phyloP scores from a whole-genome alignment of 1,140 invertebrate genomes.

The Camponotus pennsylvanicus region DNA sequence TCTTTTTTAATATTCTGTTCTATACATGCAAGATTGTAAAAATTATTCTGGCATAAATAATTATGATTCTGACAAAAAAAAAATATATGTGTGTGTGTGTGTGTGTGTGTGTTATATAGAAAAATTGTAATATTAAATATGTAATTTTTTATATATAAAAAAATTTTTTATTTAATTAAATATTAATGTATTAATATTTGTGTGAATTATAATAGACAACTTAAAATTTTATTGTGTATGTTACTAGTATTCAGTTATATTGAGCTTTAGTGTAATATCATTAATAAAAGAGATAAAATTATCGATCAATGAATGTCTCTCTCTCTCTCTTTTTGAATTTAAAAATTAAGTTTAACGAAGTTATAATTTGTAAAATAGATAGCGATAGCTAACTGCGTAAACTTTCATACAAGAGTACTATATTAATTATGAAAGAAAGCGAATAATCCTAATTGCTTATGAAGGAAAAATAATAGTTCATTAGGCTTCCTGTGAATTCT shows the following conservation, averaged over 20 bases:
- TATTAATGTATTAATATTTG: neutral
- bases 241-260: neutral
- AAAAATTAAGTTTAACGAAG: neutral
- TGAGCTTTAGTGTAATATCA: neutral
- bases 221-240: neutral
- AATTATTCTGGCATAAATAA: too few species aligned
- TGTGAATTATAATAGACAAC: neutral
- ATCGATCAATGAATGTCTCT: neutral
- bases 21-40: too few species aligned
- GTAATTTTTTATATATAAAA: neutral
- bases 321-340: slow-evolving; percentile 1
- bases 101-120: neutral
- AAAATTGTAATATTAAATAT: neutral
- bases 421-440: slow-evolving; percentile 16
- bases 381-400: neutral
- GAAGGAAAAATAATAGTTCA: neutral
- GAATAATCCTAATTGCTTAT: neutral
- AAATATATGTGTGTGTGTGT: neutral
- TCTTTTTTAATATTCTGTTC: too few species aligned
- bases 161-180: neutral
- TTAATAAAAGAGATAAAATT: neutral
- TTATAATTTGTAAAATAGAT: neutral
- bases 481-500: neutral
- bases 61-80: too few species aligned
- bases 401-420: neutral